phyloP scores from a whole-genome alignment of 2,888 invertebrate genomes.

The Tenthredo livida region DNA sequence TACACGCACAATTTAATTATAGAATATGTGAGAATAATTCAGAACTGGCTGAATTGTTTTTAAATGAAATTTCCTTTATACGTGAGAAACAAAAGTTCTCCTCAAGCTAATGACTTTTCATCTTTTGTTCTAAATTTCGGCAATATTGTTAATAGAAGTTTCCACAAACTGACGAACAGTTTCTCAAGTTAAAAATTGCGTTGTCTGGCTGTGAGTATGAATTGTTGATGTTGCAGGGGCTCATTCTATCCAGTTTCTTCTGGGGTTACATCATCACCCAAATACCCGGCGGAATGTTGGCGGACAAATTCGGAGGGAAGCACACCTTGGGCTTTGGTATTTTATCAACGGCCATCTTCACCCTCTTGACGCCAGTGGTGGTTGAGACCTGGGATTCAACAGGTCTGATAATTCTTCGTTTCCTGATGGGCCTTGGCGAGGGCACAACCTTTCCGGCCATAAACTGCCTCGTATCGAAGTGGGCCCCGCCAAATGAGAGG shows the following conservation, averaged over 20 bases:
- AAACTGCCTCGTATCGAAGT: constrained; percentile 74
- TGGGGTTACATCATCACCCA: constrained; percentile 79
- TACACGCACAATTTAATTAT: constrained; percentile 54
- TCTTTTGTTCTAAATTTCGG: no score
- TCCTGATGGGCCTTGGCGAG: constrained; percentile 79
- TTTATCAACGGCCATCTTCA: constrained; percentile 74
- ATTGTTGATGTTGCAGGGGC: constrained; percentile 66
- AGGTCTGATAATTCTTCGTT: constrained; percentile 74
- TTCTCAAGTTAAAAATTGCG: background rate
- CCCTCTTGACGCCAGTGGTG: constrained; percentile 77
- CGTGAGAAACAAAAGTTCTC: background rate
- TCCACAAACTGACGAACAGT: background rate
- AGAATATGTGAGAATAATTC: background rate
- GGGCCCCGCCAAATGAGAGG: constrained; percentile 74
- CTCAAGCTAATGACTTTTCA: background rate
- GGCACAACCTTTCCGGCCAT: constrained; percentile 77
- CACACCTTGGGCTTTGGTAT: constrained; percentile 77
- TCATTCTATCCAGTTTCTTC: constrained; percentile 78
- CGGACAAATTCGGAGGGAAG: constrained; percentile 77
- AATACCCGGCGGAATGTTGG: constrained; percentile 78
- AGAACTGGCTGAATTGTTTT: background rate
- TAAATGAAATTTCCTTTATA: background rate
- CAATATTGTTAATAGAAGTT: no score
- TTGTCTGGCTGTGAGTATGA: background rate
- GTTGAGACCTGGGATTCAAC: constrained; percentile 72